Conservation (phyloP, 2,797 vertebrate species). For the Pangasius larnaudii region DNA sequence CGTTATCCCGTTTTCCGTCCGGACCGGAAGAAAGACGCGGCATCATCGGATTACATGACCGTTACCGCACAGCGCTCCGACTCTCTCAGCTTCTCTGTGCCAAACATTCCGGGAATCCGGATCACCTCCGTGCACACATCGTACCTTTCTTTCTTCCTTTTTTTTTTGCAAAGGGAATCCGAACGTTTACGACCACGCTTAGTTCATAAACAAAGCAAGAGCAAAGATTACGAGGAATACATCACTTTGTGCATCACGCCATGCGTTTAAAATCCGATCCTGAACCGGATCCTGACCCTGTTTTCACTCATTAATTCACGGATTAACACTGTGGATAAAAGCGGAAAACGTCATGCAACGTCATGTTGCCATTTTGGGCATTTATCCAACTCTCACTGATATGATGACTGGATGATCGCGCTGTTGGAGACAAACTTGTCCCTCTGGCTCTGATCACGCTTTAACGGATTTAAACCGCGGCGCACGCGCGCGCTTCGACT, state of each 20-base stretch:
- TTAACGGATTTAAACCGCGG: neutral
- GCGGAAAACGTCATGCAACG: neutral
- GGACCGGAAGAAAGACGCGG: constrained; percentile 23
- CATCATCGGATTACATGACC: constrained; percentile 6
- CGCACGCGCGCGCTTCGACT: neutral
- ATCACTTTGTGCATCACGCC: constrained; percentile 1
- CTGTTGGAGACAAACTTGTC: neutral
- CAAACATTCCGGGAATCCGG: neutral
- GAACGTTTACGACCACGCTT: neutral
- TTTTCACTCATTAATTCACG: neutral
- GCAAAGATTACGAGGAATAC: neutral
- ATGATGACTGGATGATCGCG: neutral
- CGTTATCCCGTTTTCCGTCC: neutral
- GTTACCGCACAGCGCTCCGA: constrained; percentile 7
- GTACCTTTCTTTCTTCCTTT: neutral
- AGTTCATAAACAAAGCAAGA: neutral
- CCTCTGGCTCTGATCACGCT: neutral
- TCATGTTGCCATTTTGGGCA: neutral
- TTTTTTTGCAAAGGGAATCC: neutral
- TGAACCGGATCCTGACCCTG: constrained; percentile 8
- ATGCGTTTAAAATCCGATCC: constrained; percentile 7
- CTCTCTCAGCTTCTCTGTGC: neutral
- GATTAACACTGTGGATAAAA: neutral
- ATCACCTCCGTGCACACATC: neutral
- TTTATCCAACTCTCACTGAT: neutral